Percentiles rank a stretch among this genome's conserved stretches.
Conservation (phyloP, 2,888 invertebrate species). For the Caradrina clavipalpis region DNA sequence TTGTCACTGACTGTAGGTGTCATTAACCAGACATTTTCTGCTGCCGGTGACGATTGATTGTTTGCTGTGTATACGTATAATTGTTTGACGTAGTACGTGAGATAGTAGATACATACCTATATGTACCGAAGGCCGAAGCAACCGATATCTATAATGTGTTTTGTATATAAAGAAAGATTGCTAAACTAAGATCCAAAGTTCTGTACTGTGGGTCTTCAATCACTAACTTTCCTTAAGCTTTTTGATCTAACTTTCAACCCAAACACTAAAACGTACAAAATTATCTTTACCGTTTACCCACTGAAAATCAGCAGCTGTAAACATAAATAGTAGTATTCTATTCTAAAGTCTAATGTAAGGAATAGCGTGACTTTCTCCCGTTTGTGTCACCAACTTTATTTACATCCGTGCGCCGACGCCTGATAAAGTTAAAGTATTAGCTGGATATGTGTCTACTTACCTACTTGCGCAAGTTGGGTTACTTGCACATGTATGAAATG, state of each 20-base stretch:
- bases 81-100: neutral
- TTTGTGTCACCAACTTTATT: conserved; percentile 67
- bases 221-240: conserved; percentile 25
- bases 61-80: conserved; percentile 12
- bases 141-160: conserved; percentile 15
- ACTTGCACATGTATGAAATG: conserved; percentile 39
- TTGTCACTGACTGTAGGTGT: no score
- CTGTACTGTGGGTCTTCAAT: conserved; percentile 21
- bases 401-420: conserved; percentile 67
- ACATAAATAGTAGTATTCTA: conserved; percentile 57
- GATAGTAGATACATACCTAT: neutral
- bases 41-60: conserved; percentile 21
- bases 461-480: conserved; percentile 26
- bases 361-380: conserved; percentile 66
- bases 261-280: conserved; percentile 43
- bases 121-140: conserved; percentile 22
- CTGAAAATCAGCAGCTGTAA: conserved; percentile 51
- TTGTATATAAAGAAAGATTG: conserved; percentile 13
- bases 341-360: conserved; percentile 54
- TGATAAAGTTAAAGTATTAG: conserved; percentile 68
- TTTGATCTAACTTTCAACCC: conserved; percentile 26
- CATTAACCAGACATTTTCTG: conserved; percentile 5
- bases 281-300: conserved; percentile 43
- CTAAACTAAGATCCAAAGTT: conserved; percentile 16
- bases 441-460: conserved; percentile 47